phyloP scores from a whole-genome alignment of 1,140 invertebrate species.

The roundworm (Caenorhabditis elegans) region WBcel235 BX284606.5:12897001-12897500 shows the following conservation, averaged over 20 bases:
- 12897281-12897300: slow-evolving; percentile 18
- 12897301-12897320: slow-evolving; percentile 13
- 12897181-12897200: slow-evolving; percentile 26
- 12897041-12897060: background rate
- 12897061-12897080: background rate
- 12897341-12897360: background rate
- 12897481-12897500: too few species aligned
- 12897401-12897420: too few species aligned
- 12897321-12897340: background rate
- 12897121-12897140: background rate
- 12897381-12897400: too few species aligned
- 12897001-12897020: too few species aligned
- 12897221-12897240: background rate
- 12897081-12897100: slow-evolving; percentile 17
- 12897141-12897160: background rate
- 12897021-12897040: too few species aligned
- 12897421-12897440: too few species aligned
- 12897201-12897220: slow-evolving; percentile 24
- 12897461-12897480: too few species aligned
- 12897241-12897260: slow-evolving; percentile 6
- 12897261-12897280: slow-evolving; percentile 11
- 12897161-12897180: slow-evolving; percentile 21
- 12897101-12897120: background rate
- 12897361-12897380: too few species aligned
- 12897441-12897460: too few species aligned